Evolutionary conservation across 1,140 invertebrate species (phyloP).

Genomic region (Ladona fulva): DNA sequence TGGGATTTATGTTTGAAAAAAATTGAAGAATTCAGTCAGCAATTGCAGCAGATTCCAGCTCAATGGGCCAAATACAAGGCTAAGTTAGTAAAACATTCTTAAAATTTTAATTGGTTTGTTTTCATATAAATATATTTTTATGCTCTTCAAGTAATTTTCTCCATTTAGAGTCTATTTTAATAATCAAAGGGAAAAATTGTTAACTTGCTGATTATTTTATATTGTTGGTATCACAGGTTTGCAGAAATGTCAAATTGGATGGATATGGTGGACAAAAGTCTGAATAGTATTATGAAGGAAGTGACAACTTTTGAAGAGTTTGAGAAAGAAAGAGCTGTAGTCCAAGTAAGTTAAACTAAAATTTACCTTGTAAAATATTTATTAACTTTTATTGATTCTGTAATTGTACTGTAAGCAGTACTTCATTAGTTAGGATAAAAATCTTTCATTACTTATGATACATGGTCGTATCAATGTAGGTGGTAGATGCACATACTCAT

Average conservation of each 20-base stretch:
- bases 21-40: conserved; percentile 60
- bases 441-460: too few relatives aligned
- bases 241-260: conserved; percentile 82
- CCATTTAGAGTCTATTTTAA: too few relatives aligned
- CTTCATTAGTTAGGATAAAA: too few relatives aligned
- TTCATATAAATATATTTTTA: too few relatives aligned
- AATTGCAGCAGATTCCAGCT: conserved; percentile 77
- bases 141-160: too few relatives aligned
- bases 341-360: conserved; percentile 58
- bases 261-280: conserved; percentile 72
- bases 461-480: too few relatives aligned
- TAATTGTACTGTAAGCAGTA: neutral
- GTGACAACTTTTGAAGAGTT: conserved; percentile 79
- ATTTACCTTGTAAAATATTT: conserved; percentile 4
- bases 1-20: conserved; percentile 63
- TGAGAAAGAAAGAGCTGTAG: conserved; percentile 74
- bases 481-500: too few relatives aligned
- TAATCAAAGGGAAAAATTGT: too few relatives aligned
- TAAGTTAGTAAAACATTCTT: conserved; percentile 48
- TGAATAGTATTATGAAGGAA: conserved; percentile 74
- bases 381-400: neutral
- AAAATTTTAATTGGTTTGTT: too few relatives aligned
- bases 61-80: conserved; percentile 79
- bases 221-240: conserved; percentile 43
- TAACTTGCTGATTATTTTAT: too few relatives aligned